These are phyloP conservation scores for Pantherophis guttatus DNA, from an alignment of 2,113 vertebrate genomes.

Conservation along the genomic window DNA sequence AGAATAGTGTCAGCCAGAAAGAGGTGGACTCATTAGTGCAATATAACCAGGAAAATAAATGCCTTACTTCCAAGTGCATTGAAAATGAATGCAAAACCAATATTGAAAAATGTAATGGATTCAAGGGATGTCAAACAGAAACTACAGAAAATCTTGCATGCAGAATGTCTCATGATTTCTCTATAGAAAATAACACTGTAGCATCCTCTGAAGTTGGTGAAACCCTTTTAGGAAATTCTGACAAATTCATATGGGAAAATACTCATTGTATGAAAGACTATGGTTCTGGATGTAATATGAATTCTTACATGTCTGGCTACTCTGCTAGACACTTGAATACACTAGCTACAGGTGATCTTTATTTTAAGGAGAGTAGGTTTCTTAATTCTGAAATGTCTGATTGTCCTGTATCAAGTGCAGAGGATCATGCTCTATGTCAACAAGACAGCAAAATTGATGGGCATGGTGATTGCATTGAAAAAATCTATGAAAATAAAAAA, in stretches of 20 bases:
- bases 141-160: not conserved
- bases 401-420: conserved; percentile 16
- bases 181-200: not conserved
- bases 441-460: conserved; percentile 21
- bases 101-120: not conserved
- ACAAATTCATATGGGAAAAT: conserved; percentile 27
- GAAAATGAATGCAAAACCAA: conserved; percentile 24
- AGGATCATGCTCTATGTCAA: conserved; percentile 18
- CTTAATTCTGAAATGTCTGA: conserved; percentile 30
- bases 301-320: not conserved
- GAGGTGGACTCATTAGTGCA: not conserved
- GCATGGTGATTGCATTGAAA: conserved; percentile 20
- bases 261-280: not conserved
- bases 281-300: conserved; percentile 10
- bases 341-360: not conserved
- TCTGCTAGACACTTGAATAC: conserved; percentile 13
- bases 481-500: conserved; percentile 21
- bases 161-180: not conserved
- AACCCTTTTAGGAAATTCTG: conserved; percentile 6
- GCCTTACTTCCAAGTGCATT: conserved; percentile 1
- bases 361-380: conserved; percentile 34
- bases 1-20: not conserved
- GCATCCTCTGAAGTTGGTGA: not conserved
- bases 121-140: not conserved
- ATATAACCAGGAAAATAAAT: conserved; percentile 15